Base-by-base conservation (phyloP, 2,113 vertebrate genomes). In the Ptychochromis oligacanthus region DNA sequence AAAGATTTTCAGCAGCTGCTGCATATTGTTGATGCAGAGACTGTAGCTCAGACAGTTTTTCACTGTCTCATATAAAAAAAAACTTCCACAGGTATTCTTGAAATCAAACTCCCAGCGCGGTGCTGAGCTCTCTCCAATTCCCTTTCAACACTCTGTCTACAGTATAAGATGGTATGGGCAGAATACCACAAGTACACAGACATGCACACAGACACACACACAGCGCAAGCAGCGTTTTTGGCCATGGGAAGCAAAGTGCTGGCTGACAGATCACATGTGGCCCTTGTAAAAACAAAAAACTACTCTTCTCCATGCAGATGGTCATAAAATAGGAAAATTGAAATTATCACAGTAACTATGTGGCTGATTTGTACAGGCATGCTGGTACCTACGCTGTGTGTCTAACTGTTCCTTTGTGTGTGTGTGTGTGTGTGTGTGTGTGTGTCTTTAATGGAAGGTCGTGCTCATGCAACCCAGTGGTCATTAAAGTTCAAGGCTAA, bases 1-100 rank as follows among this genome's bases (percentile, higher is more conserved):
- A n/a, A 83, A 5, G 4, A 3, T 38, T 80, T 72, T 62, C 24
- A 62, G 26, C 58, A 40, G 13, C 28, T 18, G 8, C 76, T 64
- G 24, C 22, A 22, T 22, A 6, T 77, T 67, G 85, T 6, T 97
- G 96, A 97, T 95, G 93, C 84, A 77, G 92, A 95, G 94, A 95
- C 96, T 97, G 96, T 94, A 59, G 46, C 58, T 77, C 15, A 83
- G 87, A 95, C 24, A 75, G 65, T 62, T 75, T 77, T 46, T 59
- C 5, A 17, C 11, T 15, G 15, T 49, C 14, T 49, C 46, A 49
- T 5, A 17, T 49, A 4, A 2, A 43, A 43, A 55, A 75, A 61
- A 13, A 36, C 36, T 55, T 74, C n/a, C 22, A 84, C 31, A 38
- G 62, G 43, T 14, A 49, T 80, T 77, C n/a, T 57, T 83, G 58